Base-by-base conservation (phyloP, 2,888 invertebrate species). In the Perdita meconis region DNA sequence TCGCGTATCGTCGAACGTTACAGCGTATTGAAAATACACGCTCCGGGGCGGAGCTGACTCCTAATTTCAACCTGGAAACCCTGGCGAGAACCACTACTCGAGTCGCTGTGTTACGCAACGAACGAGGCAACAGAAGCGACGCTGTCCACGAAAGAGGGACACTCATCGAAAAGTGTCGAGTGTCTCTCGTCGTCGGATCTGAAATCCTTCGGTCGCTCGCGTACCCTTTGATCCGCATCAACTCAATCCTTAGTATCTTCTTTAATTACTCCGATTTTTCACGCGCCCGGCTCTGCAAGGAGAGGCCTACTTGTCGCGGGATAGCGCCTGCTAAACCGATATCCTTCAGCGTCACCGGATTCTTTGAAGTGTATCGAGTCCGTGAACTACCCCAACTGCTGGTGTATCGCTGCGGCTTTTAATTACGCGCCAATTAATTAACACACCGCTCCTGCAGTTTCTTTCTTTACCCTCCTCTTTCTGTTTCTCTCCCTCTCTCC, bases 371-470 rank as follows among this genome's bases (percentile, higher is more conserved):
- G 68, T 75, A 69, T 70, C 71, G 66, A 69, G 59, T 74, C 70
- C 60, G 55, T 68, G 63, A 69, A 69, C 63, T 63, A 57, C 51
- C 51, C 57, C 75, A 70, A 59, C 71, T 71, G 66, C 73, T 72
- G 74, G 81, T 74, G 82, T 84, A 82, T 85, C 86, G 86, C 76
- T 77, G 83, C 69, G 83, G 84, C 81, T 89, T 90, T 90, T 90
- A 90, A 90, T 90, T 89, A 88, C 88, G 83, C 86, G 88, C 86
- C 89, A 90, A 90, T 90, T 90, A 90, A 90, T 90, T 90, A 90
- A 85, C 88, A 86, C 87, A 85, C 81, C 70, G 74, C 67, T 53
- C 74, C 65, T 30, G 68, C 56, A 44, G 59, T 72, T 72, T 73
- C 59, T 59, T 81, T 65, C 47, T 61, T 66, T 70, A 36, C 38